These are phyloP conservation scores for Pelagia noctiluca DNA, from an alignment of 30 jellyfish, hydroid and myxozoan species.

Conservation along the genomic window DNA sequence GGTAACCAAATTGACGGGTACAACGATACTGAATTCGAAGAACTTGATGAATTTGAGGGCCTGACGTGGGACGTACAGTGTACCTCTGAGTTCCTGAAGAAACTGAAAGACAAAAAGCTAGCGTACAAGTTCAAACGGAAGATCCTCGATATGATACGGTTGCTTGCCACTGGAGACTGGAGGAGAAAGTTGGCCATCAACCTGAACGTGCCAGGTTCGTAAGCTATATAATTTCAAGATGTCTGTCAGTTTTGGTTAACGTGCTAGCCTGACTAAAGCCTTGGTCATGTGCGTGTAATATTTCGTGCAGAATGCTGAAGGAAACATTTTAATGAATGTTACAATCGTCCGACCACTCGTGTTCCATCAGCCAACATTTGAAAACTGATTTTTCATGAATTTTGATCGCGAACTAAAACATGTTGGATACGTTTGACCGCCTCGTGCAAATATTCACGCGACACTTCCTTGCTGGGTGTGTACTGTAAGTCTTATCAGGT, in stretches of 20 bases:
- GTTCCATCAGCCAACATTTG: no score
- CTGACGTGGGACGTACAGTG: slow-evolving; percentile 92
- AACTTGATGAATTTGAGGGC: slow-evolving; percentile 55
- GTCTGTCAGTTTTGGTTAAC: not conserved
- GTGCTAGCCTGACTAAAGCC: no score
- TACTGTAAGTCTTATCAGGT: no score
- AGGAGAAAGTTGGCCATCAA: slow-evolving; percentile 45
- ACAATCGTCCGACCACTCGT: no score
- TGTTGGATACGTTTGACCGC: no score
- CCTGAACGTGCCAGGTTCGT: slow-evolving; percentile 35
- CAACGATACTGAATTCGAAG: not conserved
- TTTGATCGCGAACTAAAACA: no score
- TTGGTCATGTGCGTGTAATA: no score
- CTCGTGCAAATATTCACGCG: no score
- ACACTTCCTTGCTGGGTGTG: no score
- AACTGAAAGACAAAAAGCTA: slow-evolving; percentile 55
- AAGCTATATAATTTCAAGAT: not conserved
- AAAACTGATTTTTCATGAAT: no score
- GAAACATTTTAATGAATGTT: no score
- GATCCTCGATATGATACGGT: slow-evolving; percentile 50
- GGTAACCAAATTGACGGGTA: not conserved
- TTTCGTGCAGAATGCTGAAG: no score
- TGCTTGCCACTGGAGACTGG: slow-evolving; percentile 84
- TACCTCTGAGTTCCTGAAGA: slow-evolving; percentile 72
- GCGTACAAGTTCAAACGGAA: slow-evolving; percentile 20